Percentiles rank a stretch among this genome's conserved stretches.
phyloP scores from a whole-genome alignment of 2,888 invertebrate genomes.

The Silvanus unidentatus region DNA sequence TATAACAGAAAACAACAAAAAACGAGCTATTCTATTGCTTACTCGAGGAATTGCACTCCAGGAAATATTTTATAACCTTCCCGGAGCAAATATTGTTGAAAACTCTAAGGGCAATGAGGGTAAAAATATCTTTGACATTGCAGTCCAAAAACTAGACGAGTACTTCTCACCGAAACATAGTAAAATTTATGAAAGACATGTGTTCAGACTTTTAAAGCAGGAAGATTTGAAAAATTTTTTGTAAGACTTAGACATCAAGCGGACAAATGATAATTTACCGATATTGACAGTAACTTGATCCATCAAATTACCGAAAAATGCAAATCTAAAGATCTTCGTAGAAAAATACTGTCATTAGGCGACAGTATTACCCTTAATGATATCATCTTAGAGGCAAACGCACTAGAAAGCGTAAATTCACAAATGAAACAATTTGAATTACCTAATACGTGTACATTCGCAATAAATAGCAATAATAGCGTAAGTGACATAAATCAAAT shows the following conservation, averaged over 20 bases:
- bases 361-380: conserved; percentile 16
- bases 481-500: neutral
- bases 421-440: conserved; percentile 7
- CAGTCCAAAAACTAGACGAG: neutral
- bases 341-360: conserved; percentile 18
- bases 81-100: conserved; percentile 12
- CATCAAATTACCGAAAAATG: conserved; percentile 29
- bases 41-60: conserved; percentile 25
- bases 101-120: no score
- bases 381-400: conserved; percentile 18
- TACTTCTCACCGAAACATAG: neutral
- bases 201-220: neutral
- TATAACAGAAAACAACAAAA: conserved; percentile 11
- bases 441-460: neutral
- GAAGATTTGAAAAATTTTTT: conserved; percentile 31
- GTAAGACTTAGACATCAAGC: conserved; percentile 20
- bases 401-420: conserved; percentile 16
- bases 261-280: conserved; percentile 15
- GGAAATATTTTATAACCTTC: conserved; percentile 29
- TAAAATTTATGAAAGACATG: neutral
- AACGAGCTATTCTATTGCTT: conserved; percentile 22
- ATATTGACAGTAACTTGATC: conserved; percentile 21
- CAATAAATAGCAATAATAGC: conserved; percentile 6
- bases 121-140: neutral
- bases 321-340: conserved; percentile 19